These are phyloP conservation scores for Plutomurus gul DNA, from an alignment of 1,140 invertebrate genomes.

Conservation along the genomic window DNA sequence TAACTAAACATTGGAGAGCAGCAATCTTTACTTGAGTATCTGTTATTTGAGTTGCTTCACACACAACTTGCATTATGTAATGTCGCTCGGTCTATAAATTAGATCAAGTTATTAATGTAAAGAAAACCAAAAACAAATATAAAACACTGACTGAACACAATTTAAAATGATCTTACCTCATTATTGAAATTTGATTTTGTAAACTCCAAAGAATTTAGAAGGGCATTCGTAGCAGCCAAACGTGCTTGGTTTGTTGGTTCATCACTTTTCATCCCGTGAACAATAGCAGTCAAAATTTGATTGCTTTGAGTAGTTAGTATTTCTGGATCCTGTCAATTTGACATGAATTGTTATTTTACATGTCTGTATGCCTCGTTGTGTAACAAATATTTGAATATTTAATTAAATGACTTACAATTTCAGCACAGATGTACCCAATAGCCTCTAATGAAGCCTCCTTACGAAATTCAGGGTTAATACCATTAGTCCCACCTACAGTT, in stretches of 20 bases:
- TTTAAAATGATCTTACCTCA: conserved; percentile 67
- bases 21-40: conserved; percentile 91
- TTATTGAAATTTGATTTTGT: conserved; percentile 98
- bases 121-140: no score
- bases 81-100: conserved; percentile 86
- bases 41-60: conserved; percentile 81
- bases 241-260: conserved; percentile 81
- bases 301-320: conserved; percentile 90
- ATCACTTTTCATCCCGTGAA: conserved; percentile 93
- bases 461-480: conserved; percentile 78
- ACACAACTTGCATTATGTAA: conserved; percentile 99
- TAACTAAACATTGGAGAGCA: conserved; percentile 97
- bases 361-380: no score
- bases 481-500: conserved; percentile 62
- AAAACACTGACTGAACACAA: no score
- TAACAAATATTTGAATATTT: no score
- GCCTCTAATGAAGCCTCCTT: conserved; percentile 96
- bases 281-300: conserved; percentile 96
- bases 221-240: conserved; percentile 92
- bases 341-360: no score
- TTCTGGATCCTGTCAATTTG: conserved; percentile 73
- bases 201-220: conserved; percentile 98
- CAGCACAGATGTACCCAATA: conserved; percentile 86
- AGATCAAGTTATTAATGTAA: conserved; percentile 48
- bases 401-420: conserved; percentile 64